Conservation (phyloP, 2,888 invertebrate genomes). For the Bruchidius siliquastri region DNA sequence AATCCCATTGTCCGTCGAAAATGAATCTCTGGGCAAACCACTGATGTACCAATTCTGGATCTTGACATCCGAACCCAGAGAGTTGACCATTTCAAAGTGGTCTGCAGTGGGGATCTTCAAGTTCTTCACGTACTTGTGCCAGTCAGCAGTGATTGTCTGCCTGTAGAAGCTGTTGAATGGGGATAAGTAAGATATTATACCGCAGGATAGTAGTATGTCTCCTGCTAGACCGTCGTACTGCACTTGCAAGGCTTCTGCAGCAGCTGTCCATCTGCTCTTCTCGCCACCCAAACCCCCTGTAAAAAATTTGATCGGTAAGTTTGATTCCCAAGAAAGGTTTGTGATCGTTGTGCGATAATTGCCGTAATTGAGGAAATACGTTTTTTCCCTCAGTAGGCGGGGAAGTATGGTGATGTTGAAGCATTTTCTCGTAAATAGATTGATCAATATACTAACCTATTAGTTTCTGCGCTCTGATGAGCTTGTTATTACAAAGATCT, state of each 20-base stretch:
- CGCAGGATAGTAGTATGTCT: constrained; percentile 83
- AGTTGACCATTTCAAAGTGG: constrained; percentile 65
- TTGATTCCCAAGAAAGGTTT: no score
- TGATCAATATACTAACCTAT: constrained; percentile 29
- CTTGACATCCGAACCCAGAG: constrained; percentile 80
- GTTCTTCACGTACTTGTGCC: constrained; percentile 61
- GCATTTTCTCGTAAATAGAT: no score
- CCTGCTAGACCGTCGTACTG: constrained; percentile 81
- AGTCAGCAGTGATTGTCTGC: constrained; percentile 57
- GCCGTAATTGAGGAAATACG: no score
- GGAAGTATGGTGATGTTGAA: no score
- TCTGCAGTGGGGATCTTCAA: constrained; percentile 74
- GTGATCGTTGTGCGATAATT: no score
- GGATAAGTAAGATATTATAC: constrained; percentile 84
- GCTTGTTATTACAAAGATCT: constrained; percentile 76
- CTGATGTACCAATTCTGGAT: constrained; percentile 82
- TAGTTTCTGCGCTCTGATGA: constrained; percentile 47
- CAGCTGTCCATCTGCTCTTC: constrained; percentile 76
- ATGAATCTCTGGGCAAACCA: constrained; percentile 74
- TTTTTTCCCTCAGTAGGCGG: no score
- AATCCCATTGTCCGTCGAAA: constrained; percentile 81
- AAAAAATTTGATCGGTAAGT: not conserved
- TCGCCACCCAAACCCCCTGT: constrained; percentile 63
- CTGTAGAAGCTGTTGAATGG: constrained; percentile 74
- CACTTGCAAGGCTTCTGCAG: constrained; percentile 69